These are phyloP conservation scores for Gymnocypris eckloni DNA, from an alignment of 2,797 vertebrate genomes.

Conservation along the genomic window DNA sequence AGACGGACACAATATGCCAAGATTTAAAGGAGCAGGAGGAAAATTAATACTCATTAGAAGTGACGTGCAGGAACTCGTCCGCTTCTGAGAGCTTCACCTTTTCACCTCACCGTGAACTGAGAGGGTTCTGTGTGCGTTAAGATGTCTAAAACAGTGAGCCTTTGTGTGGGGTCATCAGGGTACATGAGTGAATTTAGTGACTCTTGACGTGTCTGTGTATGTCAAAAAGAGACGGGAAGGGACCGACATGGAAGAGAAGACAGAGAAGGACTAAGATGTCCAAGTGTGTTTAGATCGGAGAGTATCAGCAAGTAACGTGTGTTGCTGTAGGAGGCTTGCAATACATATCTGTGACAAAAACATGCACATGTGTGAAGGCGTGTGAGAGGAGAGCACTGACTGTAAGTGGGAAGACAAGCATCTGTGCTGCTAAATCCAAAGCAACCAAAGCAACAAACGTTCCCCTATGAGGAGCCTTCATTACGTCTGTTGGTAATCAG, in stretches of 20 bases:
- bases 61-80: conserved; percentile 16
- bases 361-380: conserved; percentile 37
- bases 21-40: conserved; percentile 58
- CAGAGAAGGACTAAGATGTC: neutral
- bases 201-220: neutral
- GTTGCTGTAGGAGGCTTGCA: conserved; percentile 23
- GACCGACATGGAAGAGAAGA: no score
- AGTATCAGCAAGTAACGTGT: neutral
- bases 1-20: conserved; percentile 60
- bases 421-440: conserved; percentile 75
- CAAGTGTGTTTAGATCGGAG: neutral
- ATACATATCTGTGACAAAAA: conserved; percentile 46
- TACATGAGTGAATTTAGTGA: neutral
- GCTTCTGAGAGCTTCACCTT: conserved; percentile 42
- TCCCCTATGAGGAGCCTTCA: conserved; percentile 1
- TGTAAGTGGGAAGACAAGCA: conserved; percentile 70
- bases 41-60: conserved; percentile 55
- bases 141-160: neutral
- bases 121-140: conserved; percentile 21
- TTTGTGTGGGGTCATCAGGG: conserved; percentile 32
- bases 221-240: neutral
- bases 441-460: neutral
- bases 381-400: conserved; percentile 53
- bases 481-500: conserved; percentile 7
- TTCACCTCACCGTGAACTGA: conserved; percentile 38